Percentiles rank a stretch among this genome's conserved stretches.
phyloP scores from a whole-genome alignment of 2,888 invertebrate genomes.

The Phorcus lineatus region DNA sequence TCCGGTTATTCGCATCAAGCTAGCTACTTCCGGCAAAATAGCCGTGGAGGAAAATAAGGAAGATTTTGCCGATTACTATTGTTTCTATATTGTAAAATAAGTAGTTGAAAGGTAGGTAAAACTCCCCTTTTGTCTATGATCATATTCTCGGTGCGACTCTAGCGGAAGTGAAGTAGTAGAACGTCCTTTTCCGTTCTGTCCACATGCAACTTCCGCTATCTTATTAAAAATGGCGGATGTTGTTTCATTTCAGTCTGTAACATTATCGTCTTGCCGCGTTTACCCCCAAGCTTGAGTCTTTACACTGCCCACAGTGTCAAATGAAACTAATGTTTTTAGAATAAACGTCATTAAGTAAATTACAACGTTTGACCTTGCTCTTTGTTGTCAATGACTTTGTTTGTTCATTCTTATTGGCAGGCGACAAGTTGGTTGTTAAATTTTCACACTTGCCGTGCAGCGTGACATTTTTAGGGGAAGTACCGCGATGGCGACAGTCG shows the following conservation, averaged over 20 bases:
- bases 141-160: not conserved
- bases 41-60: slow-evolving; percentile 15
- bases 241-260: not conserved
- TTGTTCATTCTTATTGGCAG: too few species aligned
- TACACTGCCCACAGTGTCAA: too few species aligned
- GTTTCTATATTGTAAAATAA: not conserved
- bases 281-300: too few species aligned
- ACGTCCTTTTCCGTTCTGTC: slow-evolving; percentile 47
- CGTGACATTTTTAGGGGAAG: too few species aligned
- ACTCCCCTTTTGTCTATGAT: not conserved
- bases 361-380: too few species aligned
- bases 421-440: too few species aligned
- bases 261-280: too few species aligned
- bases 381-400: too few species aligned
- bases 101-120: not conserved
- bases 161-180: slow-evolving; percentile 41
- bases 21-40: slow-evolving; percentile 39
- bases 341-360: too few species aligned
- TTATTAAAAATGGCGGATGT: slow-evolving; percentile 30
- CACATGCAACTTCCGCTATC: slow-evolving; percentile 54
- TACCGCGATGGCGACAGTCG: too few species aligned
- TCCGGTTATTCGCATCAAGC: slow-evolving; percentile 40
- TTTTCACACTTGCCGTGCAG: too few species aligned
- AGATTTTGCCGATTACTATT: not conserved
- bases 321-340: too few species aligned